phyloP scores from a whole-genome alignment of 2,113 vertebrate genomes.

The Noctilio leporinus region DNA sequence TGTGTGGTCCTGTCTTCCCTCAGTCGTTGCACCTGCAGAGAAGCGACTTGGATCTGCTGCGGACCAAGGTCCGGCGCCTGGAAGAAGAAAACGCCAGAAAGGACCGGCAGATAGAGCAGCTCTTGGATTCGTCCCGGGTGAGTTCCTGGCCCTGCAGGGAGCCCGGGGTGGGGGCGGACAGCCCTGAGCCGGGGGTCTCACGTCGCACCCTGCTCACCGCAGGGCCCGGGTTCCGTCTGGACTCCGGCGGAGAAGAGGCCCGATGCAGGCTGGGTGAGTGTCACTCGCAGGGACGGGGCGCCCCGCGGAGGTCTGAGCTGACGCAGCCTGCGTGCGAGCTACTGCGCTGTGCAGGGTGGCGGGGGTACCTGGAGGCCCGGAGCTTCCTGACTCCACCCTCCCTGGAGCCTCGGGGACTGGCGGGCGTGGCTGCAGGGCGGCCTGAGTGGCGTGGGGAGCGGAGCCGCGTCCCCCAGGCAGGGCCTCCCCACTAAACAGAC shows the following conservation, averaged over 20 bases:
- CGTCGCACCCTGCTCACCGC: not conserved
- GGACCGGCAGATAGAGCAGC: slow-evolving; percentile 91
- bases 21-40: slow-evolving; percentile 89
- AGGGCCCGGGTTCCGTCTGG: slow-evolving; percentile 86
- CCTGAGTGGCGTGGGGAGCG: not conserved
- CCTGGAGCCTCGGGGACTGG: fast-evolving
- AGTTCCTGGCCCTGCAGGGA: not conserved
- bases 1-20: not conserved
- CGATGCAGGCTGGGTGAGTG: slow-evolving; percentile 85
- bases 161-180: not conserved
- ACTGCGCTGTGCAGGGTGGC: no score
- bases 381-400: not conserved
- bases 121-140: slow-evolving; percentile 88
- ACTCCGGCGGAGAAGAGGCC: slow-evolving; percentile 85
- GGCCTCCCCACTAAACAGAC: not conserved
- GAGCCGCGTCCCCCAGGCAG: no score
- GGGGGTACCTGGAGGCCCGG: fast-evolving
- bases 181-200: not conserved
- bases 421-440: fast-evolving
- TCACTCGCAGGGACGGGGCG: not conserved
- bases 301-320: no score
- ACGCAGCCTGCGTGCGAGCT: no score
- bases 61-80: slow-evolving; percentile 88
- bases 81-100: slow-evolving; percentile 90
- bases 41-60: slow-evolving; percentile 85